These are phyloP conservation scores for Pterostichus niger DNA, from an alignment of 2,888 invertebrate species.

Conservation along the genomic window DNA sequence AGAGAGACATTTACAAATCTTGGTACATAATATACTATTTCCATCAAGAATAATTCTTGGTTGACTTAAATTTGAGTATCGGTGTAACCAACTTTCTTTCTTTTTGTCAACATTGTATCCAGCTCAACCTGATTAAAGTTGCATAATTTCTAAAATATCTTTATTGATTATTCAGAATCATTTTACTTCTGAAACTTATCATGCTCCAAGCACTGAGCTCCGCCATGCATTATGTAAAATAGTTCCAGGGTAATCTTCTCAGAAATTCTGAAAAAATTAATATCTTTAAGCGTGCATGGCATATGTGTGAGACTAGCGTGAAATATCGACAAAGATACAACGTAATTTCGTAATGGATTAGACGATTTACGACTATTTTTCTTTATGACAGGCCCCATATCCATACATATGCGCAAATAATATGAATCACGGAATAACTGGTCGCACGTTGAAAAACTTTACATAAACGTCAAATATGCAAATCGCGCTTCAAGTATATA, in stretches of 20 bases:
- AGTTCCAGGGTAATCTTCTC: slow-evolving; percentile 34
- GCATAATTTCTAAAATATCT: slow-evolving; percentile 35
- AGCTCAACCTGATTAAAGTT: slow-evolving; percentile 32
- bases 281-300: slow-evolving; percentile 48
- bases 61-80: too few relatives aligned
- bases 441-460: slow-evolving; percentile 25
- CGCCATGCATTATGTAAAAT: slow-evolving; percentile 48
- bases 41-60: too few relatives aligned
- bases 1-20: too few relatives aligned
- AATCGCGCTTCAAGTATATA: slow-evolving; percentile 42
- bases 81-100: too few relatives aligned
- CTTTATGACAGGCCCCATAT: slow-evolving; percentile 42
- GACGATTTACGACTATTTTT: slow-evolving; percentile 54
- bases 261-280: slow-evolving; percentile 44
- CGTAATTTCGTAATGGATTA: slow-evolving; percentile 55
- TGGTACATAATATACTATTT: too few relatives aligned
- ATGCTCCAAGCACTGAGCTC: slow-evolving; percentile 29
- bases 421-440: slow-evolving; percentile 45
- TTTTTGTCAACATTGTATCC: background rate
- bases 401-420: slow-evolving; percentile 42
- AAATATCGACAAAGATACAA: slow-evolving; percentile 56
- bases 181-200: slow-evolving; percentile 43
- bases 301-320: slow-evolving; percentile 35
- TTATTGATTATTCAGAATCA: slow-evolving; percentile 50
- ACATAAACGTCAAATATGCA: slow-evolving; percentile 58